Base-by-base conservation (phyloP, 2,113 vertebrate species). In the Sciurus niger region DNA sequence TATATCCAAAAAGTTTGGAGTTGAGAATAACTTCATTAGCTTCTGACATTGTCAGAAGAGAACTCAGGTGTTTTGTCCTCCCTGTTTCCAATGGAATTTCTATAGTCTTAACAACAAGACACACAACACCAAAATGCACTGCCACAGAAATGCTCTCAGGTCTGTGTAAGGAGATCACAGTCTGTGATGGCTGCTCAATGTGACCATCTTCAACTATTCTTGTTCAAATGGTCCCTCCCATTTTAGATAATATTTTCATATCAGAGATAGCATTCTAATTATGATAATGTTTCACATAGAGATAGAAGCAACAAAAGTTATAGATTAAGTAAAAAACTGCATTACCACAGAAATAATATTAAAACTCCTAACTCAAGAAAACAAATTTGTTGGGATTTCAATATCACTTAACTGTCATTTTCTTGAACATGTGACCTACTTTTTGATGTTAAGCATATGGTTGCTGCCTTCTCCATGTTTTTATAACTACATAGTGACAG, bases 401-500 rank as follows among this genome's bases (percentile, higher is more conserved):
- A 48, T 51, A 34, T 51, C 60, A 92, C 6, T 37, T 73, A 16
- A 34, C 12, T 11, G 25, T 46, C 32, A 84, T 55, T 5, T 60
- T 68, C 40, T 12, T 48, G 67, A 79, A 1, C 16, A 51, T 86
- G 51, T 51, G 8, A 63, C 60, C 6, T 63, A 17, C 30, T 92
- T 80, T 43, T 89, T 51, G 4, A 60, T 74, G 79, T 37, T 14
- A 53, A 58, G 0, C 74, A 0, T 13, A 93, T 58, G 9, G 13
- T 2, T 63, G 1, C 22, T 34, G 16, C 14, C 1, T 0, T 4
- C 2, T 10, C 20, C 17, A 63, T 24, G 60, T 40, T 34, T 0
- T 79, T 58, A 80, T n/a, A 51, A 46, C 4, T n/a, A 13, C 58
- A 3, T 32, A 51, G 53, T 34, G 13, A 37, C 6, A 48, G 8